A percentile compares a stretch with the other conserved stretches of the same genome.
Conservation (phyloP, 2,888 invertebrate species). For the Hyles lineata region DNA sequence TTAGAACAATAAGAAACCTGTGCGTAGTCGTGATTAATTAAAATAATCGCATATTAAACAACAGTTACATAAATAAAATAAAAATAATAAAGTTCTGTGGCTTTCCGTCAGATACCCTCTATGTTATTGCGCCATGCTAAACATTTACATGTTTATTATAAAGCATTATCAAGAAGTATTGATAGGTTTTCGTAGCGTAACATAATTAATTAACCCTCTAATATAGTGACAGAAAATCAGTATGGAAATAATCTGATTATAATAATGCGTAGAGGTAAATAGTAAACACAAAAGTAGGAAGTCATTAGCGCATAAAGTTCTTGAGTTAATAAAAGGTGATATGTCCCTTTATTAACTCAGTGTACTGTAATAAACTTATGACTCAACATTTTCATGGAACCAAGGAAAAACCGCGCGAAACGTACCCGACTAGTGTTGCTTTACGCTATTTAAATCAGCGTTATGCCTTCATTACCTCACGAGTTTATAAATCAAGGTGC, state of each 20-base stretch:
- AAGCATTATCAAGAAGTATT: neutral
- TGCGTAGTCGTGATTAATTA: too few species aligned
- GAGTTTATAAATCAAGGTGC: slow-evolving; percentile 27
- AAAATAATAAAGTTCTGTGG: neutral
- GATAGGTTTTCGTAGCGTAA: too few species aligned
- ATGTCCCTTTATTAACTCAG: slow-evolving; percentile 16
- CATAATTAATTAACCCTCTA: too few species aligned
- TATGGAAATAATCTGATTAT: neutral
- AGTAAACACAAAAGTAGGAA: slow-evolving; percentile 20
- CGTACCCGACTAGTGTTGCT: neutral
- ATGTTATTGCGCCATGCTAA: neutral
- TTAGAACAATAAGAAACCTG: too few species aligned
- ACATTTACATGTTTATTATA: neutral
- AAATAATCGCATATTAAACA: too few species aligned
- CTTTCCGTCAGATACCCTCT: neutral
- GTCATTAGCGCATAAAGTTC: slow-evolving; percentile 24
- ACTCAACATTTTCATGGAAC: slow-evolving; percentile 16
- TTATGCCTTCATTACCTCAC: slow-evolving; percentile 26
- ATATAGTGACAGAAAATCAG: neutral
- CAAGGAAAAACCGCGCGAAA: slow-evolving; percentile 25
- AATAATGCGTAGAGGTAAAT: slow-evolving; percentile 7
- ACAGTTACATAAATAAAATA: too few species aligned
- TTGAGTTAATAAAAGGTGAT: slow-evolving; percentile 25
- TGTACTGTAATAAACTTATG: slow-evolving; percentile 14
- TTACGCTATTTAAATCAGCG: slow-evolving; percentile 16